phyloP scores from a whole-genome alignment of 2,113 vertebrate species.

The Salvelinus sp. region DNA sequence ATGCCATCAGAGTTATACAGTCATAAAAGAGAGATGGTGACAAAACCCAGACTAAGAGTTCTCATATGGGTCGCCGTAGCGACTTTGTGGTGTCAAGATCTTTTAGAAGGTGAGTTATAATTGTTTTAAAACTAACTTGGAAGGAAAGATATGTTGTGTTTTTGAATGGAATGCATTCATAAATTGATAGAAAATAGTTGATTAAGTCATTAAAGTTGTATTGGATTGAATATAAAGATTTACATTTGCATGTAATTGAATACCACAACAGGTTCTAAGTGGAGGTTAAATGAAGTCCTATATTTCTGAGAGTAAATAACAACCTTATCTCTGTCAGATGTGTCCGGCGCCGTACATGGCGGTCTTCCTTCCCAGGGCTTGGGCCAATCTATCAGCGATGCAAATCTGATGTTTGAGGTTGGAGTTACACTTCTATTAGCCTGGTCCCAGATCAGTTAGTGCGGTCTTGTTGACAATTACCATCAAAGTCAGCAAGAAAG shows the following conservation, averaged over 20 bases:
- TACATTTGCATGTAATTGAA: not conserved
- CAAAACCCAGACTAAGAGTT: slow-evolving; percentile 28
- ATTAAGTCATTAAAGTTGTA: too few species aligned
- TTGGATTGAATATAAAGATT: too few species aligned
- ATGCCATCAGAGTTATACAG: not conserved
- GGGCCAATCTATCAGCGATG: slow-evolving; percentile 46
- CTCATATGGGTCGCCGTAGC: slow-evolving; percentile 41
- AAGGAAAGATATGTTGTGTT: not conserved
- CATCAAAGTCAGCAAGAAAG: too few species aligned
- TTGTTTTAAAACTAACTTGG: not conserved
- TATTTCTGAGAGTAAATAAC: too few species aligned
- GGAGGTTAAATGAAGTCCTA: not conserved
- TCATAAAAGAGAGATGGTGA: slow-evolving; percentile 8
- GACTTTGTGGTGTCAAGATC: slow-evolving; percentile 34
- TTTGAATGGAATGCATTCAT: not conserved
- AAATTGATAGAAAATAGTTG: too few species aligned
- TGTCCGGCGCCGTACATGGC: slow-evolving; percentile 40
- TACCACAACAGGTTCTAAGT: not conserved
- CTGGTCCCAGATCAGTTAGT: not conserved
- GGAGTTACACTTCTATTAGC: not conserved
- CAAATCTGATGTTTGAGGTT: slow-evolving; percentile 76
- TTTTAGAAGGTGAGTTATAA: slow-evolving; percentile 52
- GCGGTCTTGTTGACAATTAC: too few species aligned
- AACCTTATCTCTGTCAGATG: slow-evolving; percentile 48
- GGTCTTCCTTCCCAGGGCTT: slow-evolving; percentile 24